These are phyloP conservation scores for Taeniopygia guttata DNA, from an alignment of 2,797 vertebrate species.

Conservation along the genomic window DNA sequence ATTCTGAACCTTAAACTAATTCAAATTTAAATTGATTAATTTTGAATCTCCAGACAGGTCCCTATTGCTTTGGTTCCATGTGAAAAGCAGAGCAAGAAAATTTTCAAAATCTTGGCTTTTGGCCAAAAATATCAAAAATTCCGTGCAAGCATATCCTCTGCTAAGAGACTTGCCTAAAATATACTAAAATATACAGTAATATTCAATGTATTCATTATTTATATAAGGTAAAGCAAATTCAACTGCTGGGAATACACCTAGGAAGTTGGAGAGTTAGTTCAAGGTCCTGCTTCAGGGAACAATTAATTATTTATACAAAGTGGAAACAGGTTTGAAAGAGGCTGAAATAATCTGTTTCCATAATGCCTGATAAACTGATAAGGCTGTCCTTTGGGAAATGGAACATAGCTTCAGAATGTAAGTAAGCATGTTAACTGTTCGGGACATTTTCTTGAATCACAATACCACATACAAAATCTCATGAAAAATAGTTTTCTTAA, in stretches of 20 bases:
- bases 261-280: background rate
- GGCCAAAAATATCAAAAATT: background rate
- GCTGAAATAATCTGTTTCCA: background rate
- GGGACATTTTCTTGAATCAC: background rate
- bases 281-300: conserved; percentile 27
- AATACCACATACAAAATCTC: background rate
- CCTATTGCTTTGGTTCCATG: background rate
- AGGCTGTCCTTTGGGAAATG: background rate
- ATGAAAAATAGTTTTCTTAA: background rate
- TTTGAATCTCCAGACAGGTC: background rate
- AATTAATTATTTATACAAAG: conserved; percentile 45
- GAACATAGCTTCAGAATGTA: background rate
- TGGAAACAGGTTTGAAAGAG: background rate
- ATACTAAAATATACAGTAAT: background rate
- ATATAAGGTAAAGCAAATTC: conserved; percentile 18
- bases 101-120: background rate
- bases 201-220: conserved; percentile 20
- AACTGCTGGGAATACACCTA: conserved; percentile 12
- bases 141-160: background rate
- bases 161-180: background rate
- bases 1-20: background rate
- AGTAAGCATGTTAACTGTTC: background rate
- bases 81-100: background rate
- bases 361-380: conserved; percentile 2
- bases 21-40: background rate